Conservation (phyloP, 2,797 vertebrate genomes). For the Thaleichthys pacificus region DNA sequence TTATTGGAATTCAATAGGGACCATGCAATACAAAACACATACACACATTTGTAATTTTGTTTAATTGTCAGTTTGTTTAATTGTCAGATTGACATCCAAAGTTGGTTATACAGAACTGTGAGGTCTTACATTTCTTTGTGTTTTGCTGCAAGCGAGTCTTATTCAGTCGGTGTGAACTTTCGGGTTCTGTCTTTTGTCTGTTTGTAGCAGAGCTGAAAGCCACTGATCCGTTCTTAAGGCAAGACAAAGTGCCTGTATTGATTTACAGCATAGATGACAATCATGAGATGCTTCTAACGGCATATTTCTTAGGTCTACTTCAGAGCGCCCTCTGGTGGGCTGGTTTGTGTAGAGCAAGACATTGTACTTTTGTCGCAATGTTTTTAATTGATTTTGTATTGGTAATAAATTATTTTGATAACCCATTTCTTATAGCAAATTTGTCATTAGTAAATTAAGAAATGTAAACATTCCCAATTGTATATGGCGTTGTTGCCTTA, state of each 20-base stretch:
- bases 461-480: neutral
- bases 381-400: slow-evolving; percentile 20
- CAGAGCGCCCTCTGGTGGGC: slow-evolving; percentile 3
- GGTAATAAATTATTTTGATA: neutral
- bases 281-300: neutral
- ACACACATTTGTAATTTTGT: neutral
- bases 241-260: slow-evolving; percentile 27
- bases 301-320: too few species aligned
- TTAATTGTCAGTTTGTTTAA: neutral
- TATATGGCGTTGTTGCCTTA: slow-evolving; percentile 19
- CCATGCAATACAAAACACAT: neutral
- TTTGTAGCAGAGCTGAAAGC: neutral
- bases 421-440: neutral
- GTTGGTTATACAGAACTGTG: neutral
- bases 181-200: neutral
- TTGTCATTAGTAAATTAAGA: neutral
- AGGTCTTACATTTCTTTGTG: neutral
- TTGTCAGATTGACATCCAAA: neutral
- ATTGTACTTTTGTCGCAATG: slow-evolving; percentile 28
- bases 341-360: slow-evolving; percentile 15
- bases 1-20: neutral
- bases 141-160: neutral
- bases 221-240: neutral
- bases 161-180: neutral
- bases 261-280: neutral